Evolutionary conservation across 92 coral and sea anemone species (phyloP).

Genomic region (Nematostella vectensis): DNA sequence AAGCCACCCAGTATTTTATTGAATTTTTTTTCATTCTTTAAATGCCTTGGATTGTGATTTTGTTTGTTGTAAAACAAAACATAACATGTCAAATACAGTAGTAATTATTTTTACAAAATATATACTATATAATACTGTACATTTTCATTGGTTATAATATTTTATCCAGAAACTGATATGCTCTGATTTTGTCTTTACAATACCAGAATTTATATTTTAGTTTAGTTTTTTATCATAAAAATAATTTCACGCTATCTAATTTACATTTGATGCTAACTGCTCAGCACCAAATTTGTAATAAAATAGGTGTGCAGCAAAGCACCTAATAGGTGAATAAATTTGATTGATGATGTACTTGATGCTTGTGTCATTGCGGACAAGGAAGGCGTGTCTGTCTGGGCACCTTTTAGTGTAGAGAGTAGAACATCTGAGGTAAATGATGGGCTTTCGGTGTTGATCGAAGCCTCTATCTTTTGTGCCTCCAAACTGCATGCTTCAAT

Average conservation of each 20-base stretch:
- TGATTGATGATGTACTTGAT: constrained; percentile 11
- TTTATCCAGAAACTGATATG: constrained; percentile 26
- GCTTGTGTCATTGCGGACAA: constrained; percentile 23
- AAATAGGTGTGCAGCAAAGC: constrained; percentile 11
- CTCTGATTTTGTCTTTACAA: constrained; percentile 19
- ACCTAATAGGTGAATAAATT: constrained; percentile 12
- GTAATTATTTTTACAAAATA: constrained; percentile 29
- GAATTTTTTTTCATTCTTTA: too few relatives aligned
- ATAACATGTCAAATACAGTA: too few relatives aligned
- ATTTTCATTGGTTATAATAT: constrained; percentile 21
- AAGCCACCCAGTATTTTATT: too few relatives aligned
- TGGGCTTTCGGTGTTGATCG: constrained; percentile 82
- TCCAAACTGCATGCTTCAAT: constrained; percentile 84
- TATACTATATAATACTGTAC: constrained; percentile 34
- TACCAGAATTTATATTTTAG: constrained; percentile 32
- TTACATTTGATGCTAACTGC: constrained; percentile 33
- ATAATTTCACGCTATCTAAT: constrained; percentile 9
- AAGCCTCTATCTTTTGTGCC: constrained; percentile 87
- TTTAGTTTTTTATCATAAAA: constrained; percentile 26
- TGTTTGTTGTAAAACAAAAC: too few relatives aligned
- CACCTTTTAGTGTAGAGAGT: constrained; percentile 75
- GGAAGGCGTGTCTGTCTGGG: constrained; percentile 54
- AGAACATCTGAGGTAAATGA: constrained; percentile 78
- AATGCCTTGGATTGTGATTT: too few relatives aligned
- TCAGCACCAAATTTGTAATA: constrained; percentile 27